A percentile compares a stretch with the other conserved stretches of the same genome.
Conservation (phyloP, 1,140 invertebrate species). For the Drosophila sturtevanti region DNA sequence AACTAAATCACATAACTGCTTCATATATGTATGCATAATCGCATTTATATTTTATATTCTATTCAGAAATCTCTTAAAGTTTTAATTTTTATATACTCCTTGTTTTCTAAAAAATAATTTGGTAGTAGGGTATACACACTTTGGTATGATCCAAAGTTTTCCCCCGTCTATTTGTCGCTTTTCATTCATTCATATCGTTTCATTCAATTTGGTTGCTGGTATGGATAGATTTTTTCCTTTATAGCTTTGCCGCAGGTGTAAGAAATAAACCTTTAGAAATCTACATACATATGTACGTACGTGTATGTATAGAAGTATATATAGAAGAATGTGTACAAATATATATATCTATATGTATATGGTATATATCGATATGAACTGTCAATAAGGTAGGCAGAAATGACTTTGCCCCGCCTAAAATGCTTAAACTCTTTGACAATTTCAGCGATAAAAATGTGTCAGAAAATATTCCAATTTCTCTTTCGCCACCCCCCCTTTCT, state of each 20-base stretch:
- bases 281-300: neutral
- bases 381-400: constrained; percentile 14
- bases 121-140: too few relatives aligned
- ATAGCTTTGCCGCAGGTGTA: neutral
- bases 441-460: constrained; percentile 57
- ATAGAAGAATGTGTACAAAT: neutral
- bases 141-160: too few relatives aligned
- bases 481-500: neutral
- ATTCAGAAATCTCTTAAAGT: too few relatives aligned
- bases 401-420: constrained; percentile 9
- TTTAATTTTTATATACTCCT: too few relatives aligned
- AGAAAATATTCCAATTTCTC: constrained; percentile 13
- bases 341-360: neutral
- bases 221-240: constrained; percentile 1
- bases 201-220: neutral
- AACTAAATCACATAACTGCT: too few relatives aligned
- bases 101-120: too few relatives aligned
- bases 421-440: constrained; percentile 78
- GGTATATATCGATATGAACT: constrained; percentile 8
- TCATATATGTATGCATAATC: too few relatives aligned
- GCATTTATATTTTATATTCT: too few relatives aligned
- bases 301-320: neutral
- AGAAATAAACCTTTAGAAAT: constrained; percentile 5
- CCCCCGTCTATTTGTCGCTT: neutral
- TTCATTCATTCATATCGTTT: neutral